Base-by-base conservation (phyloP, 2,888 invertebrate genomes). In the Heteropelma amictum region DNA sequence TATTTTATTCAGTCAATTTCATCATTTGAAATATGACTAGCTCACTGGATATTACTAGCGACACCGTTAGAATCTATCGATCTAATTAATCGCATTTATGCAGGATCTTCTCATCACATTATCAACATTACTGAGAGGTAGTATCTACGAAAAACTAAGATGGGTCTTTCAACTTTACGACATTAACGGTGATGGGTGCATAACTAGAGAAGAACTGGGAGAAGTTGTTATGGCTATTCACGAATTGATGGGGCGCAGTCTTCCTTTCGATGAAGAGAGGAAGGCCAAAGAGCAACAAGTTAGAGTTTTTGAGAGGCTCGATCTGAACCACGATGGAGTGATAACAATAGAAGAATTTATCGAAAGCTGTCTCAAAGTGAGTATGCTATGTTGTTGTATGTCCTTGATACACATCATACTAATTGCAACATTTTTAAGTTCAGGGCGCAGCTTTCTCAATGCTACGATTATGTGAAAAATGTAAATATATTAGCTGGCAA, bases 161-260 rank as follows among this genome's bases (percentile, higher is more conserved):
- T 98, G 98, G 98, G 97, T 98, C 12, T 99, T 99, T 91, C 95
- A 96, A 82, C 91, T 99, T 69, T 99, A 98, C 90, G 98, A 98
- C 90, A 94, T 98, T 77, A 98, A 98, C 86, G 97, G 97, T 0
- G 98, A 98, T 88, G 98, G 98, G 0, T 96, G 97, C 86, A 98
- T 98, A 87, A 97, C 97, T 60, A 93, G 96, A 80, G 91, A 95
- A 81, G 98, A 98, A 90, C 92, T 98, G 82, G 93, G 95, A 2
- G 96, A 98, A 90, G 96, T 97, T 75, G 94, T 96, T 42, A 91
- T 93, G 74, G 97, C 98, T 3, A 95, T 98, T 10, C 98, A 98
- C 89, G 98, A 98, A 89, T 93, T 98, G 87, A 93, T 96, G 92
- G 96, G 96, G 0, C 90, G 95, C 40, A 91, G 94, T 73, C 94